Evolutionary conservation across 2,113 vertebrate genomes (phyloP), one percentile per base, ranked within the genome.

Genomic region (Catharus bicknelli): DNA sequence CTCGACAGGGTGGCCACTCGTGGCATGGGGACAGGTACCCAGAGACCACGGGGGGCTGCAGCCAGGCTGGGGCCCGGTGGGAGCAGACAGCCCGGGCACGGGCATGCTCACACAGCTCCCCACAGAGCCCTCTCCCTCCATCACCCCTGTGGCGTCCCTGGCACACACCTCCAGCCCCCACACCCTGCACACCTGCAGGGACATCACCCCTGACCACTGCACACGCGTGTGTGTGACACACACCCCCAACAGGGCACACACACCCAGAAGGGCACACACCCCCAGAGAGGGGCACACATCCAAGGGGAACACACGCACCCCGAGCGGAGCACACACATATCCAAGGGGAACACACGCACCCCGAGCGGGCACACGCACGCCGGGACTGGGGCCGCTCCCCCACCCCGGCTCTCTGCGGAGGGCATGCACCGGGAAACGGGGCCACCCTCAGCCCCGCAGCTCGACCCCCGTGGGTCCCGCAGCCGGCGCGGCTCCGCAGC

Each of bases 1-100:
- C 40, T 43, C 26, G 38, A 11, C 38, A 38, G 38, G 0, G 18
- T 22, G 34, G 32, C 48, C 16, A 17, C 64, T 23, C 1, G 0
- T 20, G 30, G 15, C 21, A n/a, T 0, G 7, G 30, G 34, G 25
- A 40, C 42, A 62, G 34, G 22, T 26, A 30, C 30, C 55, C n/a
- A 68, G 62, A 54, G 47, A 36, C 10, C 2, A 11, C 5, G 13
- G 11, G 14, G 23, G 54, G 40, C 61, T 54, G 54, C 54, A 54
- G 68, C 38, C 69, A 54, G 86, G 40, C 68, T 50, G 69, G 23
- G 25, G 23, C n/a, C 23, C 5, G 2, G 15, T 1, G 2, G 43
- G 21, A 17, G 32, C 47, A 3, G 38, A 42, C 47, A 23, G 45
- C 86, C 38, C 7, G 1, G 47, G 58, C 61, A 50, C 13, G 5